phyloP scores from a whole-genome alignment of 2,113 vertebrate genomes.

The Nansenia antarctica region DNA sequence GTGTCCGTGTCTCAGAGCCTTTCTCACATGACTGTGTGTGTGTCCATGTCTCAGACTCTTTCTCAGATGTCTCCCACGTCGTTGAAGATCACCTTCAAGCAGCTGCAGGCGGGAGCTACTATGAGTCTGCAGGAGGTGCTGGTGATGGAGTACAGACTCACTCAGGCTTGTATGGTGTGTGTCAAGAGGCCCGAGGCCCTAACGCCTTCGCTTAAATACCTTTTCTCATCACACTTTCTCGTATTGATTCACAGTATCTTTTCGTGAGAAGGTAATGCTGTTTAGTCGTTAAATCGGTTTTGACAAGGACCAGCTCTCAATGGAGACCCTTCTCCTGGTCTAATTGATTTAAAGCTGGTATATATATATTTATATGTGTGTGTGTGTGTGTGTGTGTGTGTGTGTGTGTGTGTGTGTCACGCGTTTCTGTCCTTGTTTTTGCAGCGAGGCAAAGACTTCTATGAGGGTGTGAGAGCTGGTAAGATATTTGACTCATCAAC shows the following conservation, averaged over 20 bases:
- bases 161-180: constrained; percentile 91
- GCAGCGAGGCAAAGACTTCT: constrained; percentile 89
- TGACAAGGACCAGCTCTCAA: neutral
- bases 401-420: constrained; percentile 16
- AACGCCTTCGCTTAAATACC: neutral
- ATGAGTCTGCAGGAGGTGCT: constrained; percentile 87
- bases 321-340: neutral
- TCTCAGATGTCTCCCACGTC: constrained; percentile 94
- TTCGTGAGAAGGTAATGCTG: neutral
- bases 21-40: neutral
- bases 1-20: too few relatives aligned
- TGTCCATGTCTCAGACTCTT: constrained; percentile 71
- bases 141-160: constrained; percentile 91
- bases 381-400: too few relatives aligned
- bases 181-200: neutral
- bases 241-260: neutral
- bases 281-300: neutral
- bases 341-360: constrained; percentile 1
- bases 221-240: neutral
- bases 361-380: too few relatives aligned
- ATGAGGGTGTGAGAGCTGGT: constrained; percentile 93
- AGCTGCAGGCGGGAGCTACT: constrained; percentile 81
- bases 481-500: constrained; percentile 49
- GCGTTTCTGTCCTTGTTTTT: constrained; percentile 52
- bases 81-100: constrained; percentile 87